Base-by-base conservation (phyloP, 2,797 vertebrate species). In the Lithobates sylvaticus region DNA sequence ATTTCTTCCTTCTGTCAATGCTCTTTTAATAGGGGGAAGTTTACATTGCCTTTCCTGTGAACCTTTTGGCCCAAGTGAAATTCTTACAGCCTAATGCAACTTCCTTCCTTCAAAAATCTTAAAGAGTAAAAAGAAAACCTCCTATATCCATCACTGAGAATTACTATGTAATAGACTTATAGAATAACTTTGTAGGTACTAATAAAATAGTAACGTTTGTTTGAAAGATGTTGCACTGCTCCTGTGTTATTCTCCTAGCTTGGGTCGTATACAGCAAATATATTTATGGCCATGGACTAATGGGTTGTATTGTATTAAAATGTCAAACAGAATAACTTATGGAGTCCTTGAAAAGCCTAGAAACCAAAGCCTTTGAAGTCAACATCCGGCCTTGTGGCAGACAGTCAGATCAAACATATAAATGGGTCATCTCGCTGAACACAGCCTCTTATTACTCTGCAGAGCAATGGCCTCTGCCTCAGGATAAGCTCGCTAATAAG, bases 1-100 rank as follows among this genome's bases (percentile, higher is more conserved):
- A 13, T 68, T 70, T 87, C 68, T 78, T 87, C 76, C 69, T 64
- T 73, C 68, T 74, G 15, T 54, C 29, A 73, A 32, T 76, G 74
- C 75, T 78, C 44, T 65, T 27, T 78, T 83, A 87, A 87, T 83
- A 54, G 80, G 75, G 79, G 85, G 80, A 87, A 83, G 85, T 87
- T 87, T 87, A 87, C 75, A 87, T 87, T 83, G 75, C n/a, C 54
- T 83, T 83, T 87, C 85, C 85, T 87, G 80, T 72, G 36, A 50
- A 82, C 74, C 67, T 15, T 82, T 54, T 84, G 76, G 76, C 36
- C 80, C 74, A 64, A 82, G 73, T 83, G 85, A 87, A 86, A 87
- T 87, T 83, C 75, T 72, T 87, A 72, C 73, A 67, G 23, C 18
- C 54, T 73, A 54, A 87, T 87, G 61, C 29, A 68, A 78, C 34